Evolutionary conservation across 1,140 invertebrate species (phyloP).

Genomic region (Venturia canescens): DNA sequence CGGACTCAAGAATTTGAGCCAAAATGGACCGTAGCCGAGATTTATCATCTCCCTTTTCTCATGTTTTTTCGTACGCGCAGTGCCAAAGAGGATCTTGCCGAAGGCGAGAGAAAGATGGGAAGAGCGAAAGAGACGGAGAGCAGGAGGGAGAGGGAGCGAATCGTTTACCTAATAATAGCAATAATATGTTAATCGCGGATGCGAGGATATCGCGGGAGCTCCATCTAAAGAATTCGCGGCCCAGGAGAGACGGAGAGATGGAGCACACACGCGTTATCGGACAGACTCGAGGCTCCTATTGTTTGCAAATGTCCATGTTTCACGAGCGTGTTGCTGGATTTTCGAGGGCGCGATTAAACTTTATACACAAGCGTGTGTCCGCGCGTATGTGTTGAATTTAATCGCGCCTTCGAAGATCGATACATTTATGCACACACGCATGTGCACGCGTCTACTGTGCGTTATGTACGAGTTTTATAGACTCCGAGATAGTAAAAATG

Average conservation of each 20-base stretch:
- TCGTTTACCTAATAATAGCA: slow-evolving; percentile 77
- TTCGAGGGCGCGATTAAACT: slow-evolving; percentile 32
- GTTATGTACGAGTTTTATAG: background rate
- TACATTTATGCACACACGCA: slow-evolving; percentile 9
- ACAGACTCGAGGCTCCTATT: slow-evolving; percentile 67
- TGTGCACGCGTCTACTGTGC: background rate
- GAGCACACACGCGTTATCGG: slow-evolving; percentile 33
- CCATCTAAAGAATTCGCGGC: slow-evolving; percentile 73
- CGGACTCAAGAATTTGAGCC: too few relatives aligned
- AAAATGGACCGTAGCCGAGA: too few relatives aligned
- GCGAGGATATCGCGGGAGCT: slow-evolving; percentile 66
- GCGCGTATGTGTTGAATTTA: slow-evolving; percentile 23
- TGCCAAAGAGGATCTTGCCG: slow-evolving; percentile 7
- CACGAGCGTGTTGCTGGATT: slow-evolving; percentile 59
- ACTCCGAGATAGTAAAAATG: background rate
- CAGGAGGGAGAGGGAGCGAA: slow-evolving; percentile 73
- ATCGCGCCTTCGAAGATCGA: background rate
- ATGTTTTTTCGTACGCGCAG: slow-evolving; percentile 4
- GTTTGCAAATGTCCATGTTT: slow-evolving; percentile 73
- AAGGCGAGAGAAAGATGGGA: slow-evolving; percentile 46
- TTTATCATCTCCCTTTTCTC: background rate
- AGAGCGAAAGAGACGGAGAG: slow-evolving; percentile 65
- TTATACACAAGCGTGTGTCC: slow-evolving; percentile 52
- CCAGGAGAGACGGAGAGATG: background rate
- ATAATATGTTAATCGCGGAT: slow-evolving; percentile 77